phyloP scores from a whole-genome alignment of 2,113 vertebrate species.

The Oceanites oceanicus region DNA sequence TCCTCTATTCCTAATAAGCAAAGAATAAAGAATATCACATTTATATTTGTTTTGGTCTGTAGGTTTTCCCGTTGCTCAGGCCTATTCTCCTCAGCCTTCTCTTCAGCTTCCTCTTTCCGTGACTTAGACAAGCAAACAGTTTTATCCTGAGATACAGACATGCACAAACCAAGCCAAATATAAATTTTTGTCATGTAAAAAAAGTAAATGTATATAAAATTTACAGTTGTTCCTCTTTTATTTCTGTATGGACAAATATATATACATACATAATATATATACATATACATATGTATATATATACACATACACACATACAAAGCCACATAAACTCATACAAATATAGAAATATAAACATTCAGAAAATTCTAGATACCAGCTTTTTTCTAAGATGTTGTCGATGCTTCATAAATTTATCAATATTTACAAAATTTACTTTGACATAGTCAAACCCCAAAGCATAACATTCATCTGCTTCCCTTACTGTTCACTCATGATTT shows the following conservation, averaged over 20 bases:
- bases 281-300: neutral
- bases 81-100: neutral
- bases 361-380: neutral
- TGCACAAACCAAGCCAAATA: neutral
- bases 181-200: neutral
- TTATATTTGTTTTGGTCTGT: neutral
- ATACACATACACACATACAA: neutral
- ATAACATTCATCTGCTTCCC: neutral
- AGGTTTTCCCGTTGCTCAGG: neutral
- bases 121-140: neutral
- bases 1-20: neutral
- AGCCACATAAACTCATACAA: neutral
- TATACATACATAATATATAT: neutral
- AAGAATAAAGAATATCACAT: neutral
- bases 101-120: neutral
- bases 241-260: slow-evolving; percentile 8
- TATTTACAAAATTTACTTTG: slow-evolving; percentile 32
- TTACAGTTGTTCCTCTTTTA: neutral
- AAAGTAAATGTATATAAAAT: neutral
- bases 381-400: neutral
- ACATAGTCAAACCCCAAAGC: neutral
- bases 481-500: slow-evolving; percentile 3
- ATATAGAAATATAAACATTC: neutral
- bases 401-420: slow-evolving; percentile 3
- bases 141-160: neutral